A percentile compares a stretch with the other conserved stretches of the same genome.
These are phyloP conservation scores for Mantis religiosa DNA, from an alignment of 2,888 invertebrate genomes.

Conservation along the genomic window DNA sequence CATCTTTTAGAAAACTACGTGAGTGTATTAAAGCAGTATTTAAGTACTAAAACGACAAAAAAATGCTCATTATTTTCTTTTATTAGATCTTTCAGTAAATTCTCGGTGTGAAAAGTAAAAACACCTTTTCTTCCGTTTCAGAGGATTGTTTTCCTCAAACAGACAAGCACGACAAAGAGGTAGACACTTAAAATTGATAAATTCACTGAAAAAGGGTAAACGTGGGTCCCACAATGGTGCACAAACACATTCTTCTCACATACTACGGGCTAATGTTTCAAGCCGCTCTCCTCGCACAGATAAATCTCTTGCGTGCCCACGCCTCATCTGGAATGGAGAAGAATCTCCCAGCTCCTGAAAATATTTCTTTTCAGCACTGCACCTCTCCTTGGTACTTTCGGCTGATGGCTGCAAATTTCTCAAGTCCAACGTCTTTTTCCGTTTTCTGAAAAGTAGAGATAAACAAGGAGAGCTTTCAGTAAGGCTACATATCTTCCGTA, in stretches of 20 bases:
- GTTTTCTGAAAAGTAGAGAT: not conserved
- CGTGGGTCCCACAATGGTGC: too few species aligned
- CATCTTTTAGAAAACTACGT: too few species aligned
- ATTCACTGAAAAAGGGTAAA: too few species aligned
- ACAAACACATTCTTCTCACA: not conserved
- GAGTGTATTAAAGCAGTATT: too few species aligned
- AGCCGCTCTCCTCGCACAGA: not conserved
- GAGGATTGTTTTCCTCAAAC: too few species aligned
- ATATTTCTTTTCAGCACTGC: not conserved
- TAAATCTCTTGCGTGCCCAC: not conserved
- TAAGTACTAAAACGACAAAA: too few species aligned
- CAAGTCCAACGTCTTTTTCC: not conserved
- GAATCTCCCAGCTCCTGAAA: not conserved
- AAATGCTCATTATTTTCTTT: too few species aligned
- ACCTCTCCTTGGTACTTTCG: not conserved
- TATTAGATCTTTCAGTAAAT: too few species aligned
- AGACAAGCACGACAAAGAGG: too few species aligned
- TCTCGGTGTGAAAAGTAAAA: too few species aligned
- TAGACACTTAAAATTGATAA: too few species aligned
- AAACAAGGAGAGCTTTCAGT: not conserved
- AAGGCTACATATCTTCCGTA: not conserved
- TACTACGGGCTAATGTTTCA: not conserved
- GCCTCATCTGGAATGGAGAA: not conserved
- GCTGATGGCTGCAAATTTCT: not conserved
- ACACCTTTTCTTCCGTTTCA: too few species aligned